Percentiles rank a stretch among this genome's conserved stretches.
phyloP scores from a whole-genome alignment of 1,140 invertebrate genomes.

The Carposina sasakii region DNA sequence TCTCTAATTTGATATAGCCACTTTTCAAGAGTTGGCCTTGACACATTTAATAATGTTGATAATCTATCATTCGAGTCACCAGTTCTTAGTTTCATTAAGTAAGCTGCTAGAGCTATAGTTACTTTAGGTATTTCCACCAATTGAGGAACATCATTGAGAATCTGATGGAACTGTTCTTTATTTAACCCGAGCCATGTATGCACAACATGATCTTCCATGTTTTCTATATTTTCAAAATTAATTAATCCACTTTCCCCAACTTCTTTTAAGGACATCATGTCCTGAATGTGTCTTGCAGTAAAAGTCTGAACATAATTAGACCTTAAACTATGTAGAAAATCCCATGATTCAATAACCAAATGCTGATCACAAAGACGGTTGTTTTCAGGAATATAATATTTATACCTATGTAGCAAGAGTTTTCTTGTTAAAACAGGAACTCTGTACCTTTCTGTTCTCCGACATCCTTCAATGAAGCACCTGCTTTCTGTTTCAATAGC shows the following conservation, averaged over 20 bases:
- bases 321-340: conserved; percentile 12
- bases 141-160: conserved; percentile 9
- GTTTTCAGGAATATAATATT: conserved; percentile 23
- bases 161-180: conserved; percentile 20
- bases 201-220: conserved; percentile 15
- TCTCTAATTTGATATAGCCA: conserved; percentile 15
- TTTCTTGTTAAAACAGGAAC: no score
- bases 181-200: conserved; percentile 19
- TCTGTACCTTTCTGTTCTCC: no score
- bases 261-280: conserved; percentile 11
- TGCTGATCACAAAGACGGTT: conserved; percentile 11
- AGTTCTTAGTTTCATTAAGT: conserved; percentile 22
- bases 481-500: no score
- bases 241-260: not conserved
- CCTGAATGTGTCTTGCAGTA: conserved; percentile 18
- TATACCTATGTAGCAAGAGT: no score
- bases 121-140: conserved; percentile 14
- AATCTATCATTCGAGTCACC: conserved; percentile 5
- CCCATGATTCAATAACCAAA: conserved; percentile 13
- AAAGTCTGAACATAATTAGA: conserved; percentile 20
- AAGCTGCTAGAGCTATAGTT: conserved; percentile 8
- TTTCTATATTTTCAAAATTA: not conserved
- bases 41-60: conserved; percentile 16
- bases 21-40: conserved; percentile 19
- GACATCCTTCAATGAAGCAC: no score